Conservation (phyloP, 2,888 invertebrate species). For the Drosophila nigritarsus region DNA sequence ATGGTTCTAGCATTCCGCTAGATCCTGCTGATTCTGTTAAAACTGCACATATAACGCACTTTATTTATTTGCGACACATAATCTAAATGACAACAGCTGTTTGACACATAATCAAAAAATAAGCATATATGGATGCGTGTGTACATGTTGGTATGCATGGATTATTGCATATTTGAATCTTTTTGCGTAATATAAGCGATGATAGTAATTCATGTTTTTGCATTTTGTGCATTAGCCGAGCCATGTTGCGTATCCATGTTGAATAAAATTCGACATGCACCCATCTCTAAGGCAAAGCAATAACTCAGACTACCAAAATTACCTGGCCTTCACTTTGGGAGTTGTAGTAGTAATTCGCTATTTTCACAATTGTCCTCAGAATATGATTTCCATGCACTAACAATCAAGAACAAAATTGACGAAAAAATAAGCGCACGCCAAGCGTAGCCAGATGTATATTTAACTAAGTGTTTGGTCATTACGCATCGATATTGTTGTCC, state of each 20-base stretch:
- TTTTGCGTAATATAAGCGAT: background rate
- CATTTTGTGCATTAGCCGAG: background rate
- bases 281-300: constrained; percentile 22
- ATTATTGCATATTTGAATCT: background rate
- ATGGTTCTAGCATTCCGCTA: background rate
- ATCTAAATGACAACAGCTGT: background rate
- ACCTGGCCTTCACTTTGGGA: constrained; percentile 29
- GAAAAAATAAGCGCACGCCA: constrained; percentile 4
- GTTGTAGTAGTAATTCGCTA: constrained; percentile 1
- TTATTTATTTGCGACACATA: background rate
- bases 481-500: background rate
- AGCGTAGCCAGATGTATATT: constrained; percentile 13
- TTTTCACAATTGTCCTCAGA: background rate
- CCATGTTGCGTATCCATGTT: constrained; percentile 1
- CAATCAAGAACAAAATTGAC: constrained; percentile 17
- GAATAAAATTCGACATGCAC: constrained; percentile 12
- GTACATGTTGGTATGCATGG: background rate
- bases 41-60: background rate
- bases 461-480: constrained; percentile 11
- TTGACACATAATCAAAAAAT: background rate
- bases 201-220: background rate
- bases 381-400: constrained; percentile 18
- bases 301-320: constrained; percentile 17
- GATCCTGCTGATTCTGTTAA: background rate
- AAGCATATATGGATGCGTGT: background rate